Evolutionary conservation across 1,140 invertebrate genomes (phyloP).

Genomic region (Ylistrum balloti): DNA sequence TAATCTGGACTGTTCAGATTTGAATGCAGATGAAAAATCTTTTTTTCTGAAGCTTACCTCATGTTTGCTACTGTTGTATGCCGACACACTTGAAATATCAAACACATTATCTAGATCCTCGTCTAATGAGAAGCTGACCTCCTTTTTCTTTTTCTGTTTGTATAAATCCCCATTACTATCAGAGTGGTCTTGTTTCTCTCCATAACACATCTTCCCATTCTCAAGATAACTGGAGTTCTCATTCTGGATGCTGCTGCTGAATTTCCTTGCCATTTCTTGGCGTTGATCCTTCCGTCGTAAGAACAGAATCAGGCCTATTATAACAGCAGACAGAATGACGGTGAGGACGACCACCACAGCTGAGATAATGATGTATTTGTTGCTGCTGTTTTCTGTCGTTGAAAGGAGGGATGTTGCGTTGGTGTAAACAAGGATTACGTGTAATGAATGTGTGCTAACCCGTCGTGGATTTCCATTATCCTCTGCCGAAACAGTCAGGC

Average conservation of each 20-base stretch:
- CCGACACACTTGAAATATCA: constrained; percentile 52
- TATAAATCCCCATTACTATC: constrained; percentile 54
- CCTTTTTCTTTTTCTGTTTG: constrained; percentile 69
- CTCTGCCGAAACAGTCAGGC: constrained; percentile 66
- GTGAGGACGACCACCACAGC: constrained; percentile 74
- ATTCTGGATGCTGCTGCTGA: constrained; percentile 41
- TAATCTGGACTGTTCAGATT: too few relatives aligned
- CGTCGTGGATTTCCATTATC: constrained; percentile 67
- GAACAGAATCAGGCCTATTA: constrained; percentile 71
- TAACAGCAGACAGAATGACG: constrained; percentile 70
- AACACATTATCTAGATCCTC: constrained; percentile 65
- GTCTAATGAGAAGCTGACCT: constrained; percentile 71
- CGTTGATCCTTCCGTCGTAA: constrained; percentile 66
- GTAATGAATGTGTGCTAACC: constrained; percentile 61
- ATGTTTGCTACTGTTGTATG: not conserved
- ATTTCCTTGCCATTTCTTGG: constrained; percentile 23
- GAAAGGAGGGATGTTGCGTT: constrained; percentile 66
- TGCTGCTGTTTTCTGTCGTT: constrained; percentile 46
- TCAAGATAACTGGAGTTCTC: constrained; percentile 53
- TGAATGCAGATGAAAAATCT: not conserved
- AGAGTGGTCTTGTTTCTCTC: constrained; percentile 56
- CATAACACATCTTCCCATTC: constrained; percentile 64
- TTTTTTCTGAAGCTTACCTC: not conserved
- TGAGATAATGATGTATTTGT: constrained; percentile 72
- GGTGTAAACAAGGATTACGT: constrained; percentile 69